Evolutionary conservation across 2,888 invertebrate species (phyloP).

Genomic region (Andrena minutula): DNA sequence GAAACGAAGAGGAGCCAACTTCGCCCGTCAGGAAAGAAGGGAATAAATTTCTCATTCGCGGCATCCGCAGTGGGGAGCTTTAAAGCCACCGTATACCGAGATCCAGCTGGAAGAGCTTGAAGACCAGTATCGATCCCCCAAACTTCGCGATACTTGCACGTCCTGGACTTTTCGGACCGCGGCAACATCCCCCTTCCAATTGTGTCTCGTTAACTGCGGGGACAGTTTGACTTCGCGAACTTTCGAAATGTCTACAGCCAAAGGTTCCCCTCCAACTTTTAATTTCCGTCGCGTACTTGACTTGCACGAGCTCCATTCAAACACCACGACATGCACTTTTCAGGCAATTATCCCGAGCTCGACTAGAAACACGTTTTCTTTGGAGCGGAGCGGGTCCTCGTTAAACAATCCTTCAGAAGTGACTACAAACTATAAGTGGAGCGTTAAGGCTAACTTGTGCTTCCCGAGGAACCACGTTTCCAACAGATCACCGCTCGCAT

Average conservation of each 20-base stretch:
- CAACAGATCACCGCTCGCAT: conserved; percentile 8
- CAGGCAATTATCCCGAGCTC: neutral
- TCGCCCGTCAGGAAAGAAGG: neutral
- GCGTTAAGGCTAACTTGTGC: neutral
- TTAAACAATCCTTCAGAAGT: conserved; percentile 1
- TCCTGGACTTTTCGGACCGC: too few relatives aligned
- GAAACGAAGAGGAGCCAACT: neutral
- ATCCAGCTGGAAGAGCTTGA: neutral
- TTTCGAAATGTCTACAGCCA: neutral
- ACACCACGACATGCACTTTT: neutral
- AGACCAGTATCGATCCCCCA: neutral
- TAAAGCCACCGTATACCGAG: neutral
- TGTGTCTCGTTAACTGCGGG: conserved; percentile 1
- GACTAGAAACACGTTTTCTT: neutral
- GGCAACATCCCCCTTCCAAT: neutral
- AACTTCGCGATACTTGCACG: neutral
- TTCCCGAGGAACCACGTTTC: neutral
- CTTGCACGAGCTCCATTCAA: neutral
- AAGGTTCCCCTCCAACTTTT: conserved; percentile 11
- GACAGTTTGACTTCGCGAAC: neutral
- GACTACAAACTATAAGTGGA: neutral
- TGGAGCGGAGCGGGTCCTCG: neutral
- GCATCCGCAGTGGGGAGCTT: neutral
- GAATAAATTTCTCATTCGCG: conserved; percentile 11
- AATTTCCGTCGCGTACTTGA: neutral